Base-by-base conservation (phyloP, 1,140 invertebrate species). In the Laodelphax striatellus region DNA sequence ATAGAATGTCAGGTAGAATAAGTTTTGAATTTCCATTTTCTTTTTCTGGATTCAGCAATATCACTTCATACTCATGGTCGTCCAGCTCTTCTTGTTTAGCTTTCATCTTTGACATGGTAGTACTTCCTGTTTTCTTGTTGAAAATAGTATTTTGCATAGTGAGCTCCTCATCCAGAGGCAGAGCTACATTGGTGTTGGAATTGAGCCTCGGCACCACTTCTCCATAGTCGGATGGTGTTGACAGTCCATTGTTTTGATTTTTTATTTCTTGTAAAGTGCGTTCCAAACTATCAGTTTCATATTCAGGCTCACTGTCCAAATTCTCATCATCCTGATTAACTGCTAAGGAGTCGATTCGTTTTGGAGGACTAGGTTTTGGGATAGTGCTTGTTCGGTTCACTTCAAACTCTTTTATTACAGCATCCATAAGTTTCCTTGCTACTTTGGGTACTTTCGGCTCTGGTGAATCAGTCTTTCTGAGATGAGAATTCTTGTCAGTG, bases 211-310 rank as follows among this genome's bases (percentile, higher is more conserved):
- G 83, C 67, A 31, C 50, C 13, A 58, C n/a, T 22, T 53, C 58
- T 38, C 53, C 72, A 66, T 81, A 83, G 17, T 87, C 82, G 0
- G 81, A 80, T 0, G 83, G 81, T 9, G 79, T 81, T 5, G 77
- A 77, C 9, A 65, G 57, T 22, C 68, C 67, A 28, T 62, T 55
- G 13, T 68, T 55, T 55, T 34, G 75, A 77, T n/a, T 73, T 76
- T 3, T 72, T 70, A 21, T 62, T 69, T 54, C 68, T 14, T 58
- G 52, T 56, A 58, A 52, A 1, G 76, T 71, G 63, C 85, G 78
- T 72, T 91, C 87, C 55, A 90, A 72, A 71, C 88, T 91, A 63
- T 91, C 88, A 1, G 85, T 82, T 67, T 91, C 87, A 64, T 88
- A 90, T 58, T 86, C 81, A 53, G 79, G 73, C 13, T 55, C 50